Conservation (phyloP, 2,888 invertebrate genomes). For the Pegoplata infirma region DNA sequence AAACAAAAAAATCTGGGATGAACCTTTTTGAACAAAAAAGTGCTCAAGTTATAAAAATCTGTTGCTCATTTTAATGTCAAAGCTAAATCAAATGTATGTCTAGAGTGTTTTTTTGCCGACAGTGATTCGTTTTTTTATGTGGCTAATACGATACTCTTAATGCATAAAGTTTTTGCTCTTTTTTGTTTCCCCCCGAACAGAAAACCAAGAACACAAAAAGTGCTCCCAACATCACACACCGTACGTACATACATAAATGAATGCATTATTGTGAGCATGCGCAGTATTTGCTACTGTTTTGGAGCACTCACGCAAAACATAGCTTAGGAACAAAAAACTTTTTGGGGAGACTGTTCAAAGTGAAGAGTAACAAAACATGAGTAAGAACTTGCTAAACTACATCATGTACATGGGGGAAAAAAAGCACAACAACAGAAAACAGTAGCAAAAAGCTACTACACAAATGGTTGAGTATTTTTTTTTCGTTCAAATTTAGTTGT, state of each 20-base stretch:
- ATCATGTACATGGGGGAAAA: conserved; percentile 20
- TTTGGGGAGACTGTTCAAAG: not conserved
- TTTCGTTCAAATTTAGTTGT: conserved; percentile 12
- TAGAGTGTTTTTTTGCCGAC: not conserved
- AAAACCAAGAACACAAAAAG: not conserved
- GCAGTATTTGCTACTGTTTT: conserved; percentile 44
- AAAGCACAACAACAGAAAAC: conserved; percentile 34
- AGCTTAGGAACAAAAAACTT: conserved; percentile 3
- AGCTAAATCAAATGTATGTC: conserved; percentile 34
- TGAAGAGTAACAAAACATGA: conserved; percentile 26
- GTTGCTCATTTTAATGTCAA: conserved; percentile 53
- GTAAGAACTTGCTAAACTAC: conserved; percentile 31
- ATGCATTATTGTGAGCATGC: conserved; percentile 46
- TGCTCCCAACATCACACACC: not conserved
- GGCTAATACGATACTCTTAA: not conserved
- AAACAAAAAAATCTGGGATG: too few species aligned
- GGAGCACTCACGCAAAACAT: conserved; percentile 28
- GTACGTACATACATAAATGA: not conserved
- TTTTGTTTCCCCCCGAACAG: not conserved
- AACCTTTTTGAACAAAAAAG: not conserved
- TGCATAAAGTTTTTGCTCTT: not conserved
- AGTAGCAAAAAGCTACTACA: conserved; percentile 46
- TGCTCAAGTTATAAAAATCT: conserved; percentile 28
- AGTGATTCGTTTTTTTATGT: not conserved
- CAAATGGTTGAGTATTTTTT: conserved; percentile 35